Base-by-base conservation (phyloP, 2,888 invertebrate species). In the Taenaris catops region DNA sequence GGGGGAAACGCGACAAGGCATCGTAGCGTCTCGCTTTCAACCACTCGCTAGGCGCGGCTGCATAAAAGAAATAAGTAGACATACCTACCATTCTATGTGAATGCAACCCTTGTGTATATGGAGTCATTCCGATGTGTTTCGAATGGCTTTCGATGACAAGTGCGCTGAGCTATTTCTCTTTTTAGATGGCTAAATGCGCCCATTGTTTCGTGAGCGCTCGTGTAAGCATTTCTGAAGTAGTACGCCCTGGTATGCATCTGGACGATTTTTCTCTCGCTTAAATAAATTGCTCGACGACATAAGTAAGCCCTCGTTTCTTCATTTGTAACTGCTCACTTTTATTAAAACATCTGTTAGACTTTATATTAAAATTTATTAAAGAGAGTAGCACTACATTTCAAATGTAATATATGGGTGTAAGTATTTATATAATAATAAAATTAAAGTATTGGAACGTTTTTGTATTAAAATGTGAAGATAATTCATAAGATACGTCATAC, bases 111-210 rank as follows among this genome's bases (percentile, higher is more conserved):
- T 62, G 53, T 61, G 60, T 63, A 64, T 64, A 58, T 63, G 62
- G 56, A 66, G 63, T 70, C 68, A 66, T 65, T 73, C 58, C 65
- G 59, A 73, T 70, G 74, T 75, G 62, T 70, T 74, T 70, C 66
- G 62, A 83, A 80, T 72, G 67, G 74, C 70, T 80, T 81, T 84
- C 83, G 81, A 84, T 84, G 81, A 80, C 73, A 72, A 78, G 68
- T 73, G 70, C 71, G 58, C 63, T 58, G 66, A 75, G 67, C 62
- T 61, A 67, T 70, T 78, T 73, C 67, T 66, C 65, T 73, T 81
- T 78, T 80, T 76, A 75, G 75, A 63, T 51, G 61, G 58, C 73
- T 78, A 74, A 84, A 80, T 78, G 80, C 64, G 59, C 56, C 79
- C 62, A 74, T 86, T 86, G 83, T 84, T 81, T 68, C 63, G 47